These are phyloP conservation scores for Caenorhabditis drosophilae DNA, from an alignment of 2,888 invertebrate genomes.

Conservation along the genomic window DNA sequence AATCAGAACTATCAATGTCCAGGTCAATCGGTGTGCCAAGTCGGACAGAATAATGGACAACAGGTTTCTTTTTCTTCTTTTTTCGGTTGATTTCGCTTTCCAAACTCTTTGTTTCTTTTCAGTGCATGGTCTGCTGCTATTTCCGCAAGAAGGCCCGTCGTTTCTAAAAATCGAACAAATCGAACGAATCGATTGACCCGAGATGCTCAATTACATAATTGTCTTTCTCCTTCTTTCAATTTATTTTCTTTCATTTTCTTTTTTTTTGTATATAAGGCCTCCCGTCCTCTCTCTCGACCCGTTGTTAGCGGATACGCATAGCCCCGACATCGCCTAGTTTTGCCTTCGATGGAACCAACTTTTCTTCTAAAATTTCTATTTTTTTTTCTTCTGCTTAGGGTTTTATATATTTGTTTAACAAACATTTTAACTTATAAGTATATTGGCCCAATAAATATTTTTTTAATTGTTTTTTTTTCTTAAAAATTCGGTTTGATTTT, in stretches of 20 bases:
- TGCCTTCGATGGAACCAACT: slow-evolving; percentile 12
- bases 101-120: slow-evolving; percentile 26
- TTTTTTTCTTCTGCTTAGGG: too few species aligned
- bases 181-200: slow-evolving; percentile 1
- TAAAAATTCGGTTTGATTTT: too few species aligned
- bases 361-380: too few species aligned
- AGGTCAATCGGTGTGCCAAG: slow-evolving; percentile 67
- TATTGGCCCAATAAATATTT: slow-evolving; percentile 29
- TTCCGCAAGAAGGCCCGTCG: slow-evolving; percentile 63
- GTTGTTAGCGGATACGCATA: slow-evolving; percentile 39
- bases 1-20: slow-evolving; percentile 68
- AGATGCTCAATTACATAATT: not conserved
- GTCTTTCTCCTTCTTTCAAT: not conserved
- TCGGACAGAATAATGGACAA: slow-evolving; percentile 58
- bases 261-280: slow-evolving; percentile 36
- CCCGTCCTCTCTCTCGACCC: too few species aligned
- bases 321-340: slow-evolving; percentile 41
- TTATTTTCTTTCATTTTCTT: slow-evolving; percentile 10
- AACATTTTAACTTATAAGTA: not conserved
- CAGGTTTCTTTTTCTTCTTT: slow-evolving; percentile 32
- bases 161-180: slow-evolving; percentile 25
- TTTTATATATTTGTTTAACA: too few species aligned
- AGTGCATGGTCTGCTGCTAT: slow-evolving; percentile 68
- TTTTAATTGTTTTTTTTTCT: too few species aligned
- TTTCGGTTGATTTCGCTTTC: not conserved